Evolutionary conservation across 1,140 invertebrate genomes (phyloP).

Genomic region (Panagrolaimus sp.): DNA sequence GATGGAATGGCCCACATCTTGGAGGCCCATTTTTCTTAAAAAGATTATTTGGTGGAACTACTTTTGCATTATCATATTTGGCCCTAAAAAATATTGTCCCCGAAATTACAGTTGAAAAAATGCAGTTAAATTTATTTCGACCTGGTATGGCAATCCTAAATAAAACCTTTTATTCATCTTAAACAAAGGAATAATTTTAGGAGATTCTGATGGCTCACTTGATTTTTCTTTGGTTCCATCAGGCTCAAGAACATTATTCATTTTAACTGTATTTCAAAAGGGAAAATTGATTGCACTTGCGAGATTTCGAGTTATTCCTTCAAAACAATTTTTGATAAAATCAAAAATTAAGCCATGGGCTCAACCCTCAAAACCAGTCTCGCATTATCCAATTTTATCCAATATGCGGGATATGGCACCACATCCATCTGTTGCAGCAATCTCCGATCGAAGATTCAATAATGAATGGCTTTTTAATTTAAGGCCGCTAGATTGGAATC

Average conservation of each 20-base stretch:
- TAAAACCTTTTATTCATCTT: background rate
- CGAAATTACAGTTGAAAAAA: background rate
- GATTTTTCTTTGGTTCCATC: background rate
- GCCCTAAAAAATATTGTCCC: background rate
- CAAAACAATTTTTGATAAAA: no score
- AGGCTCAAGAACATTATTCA: background rate
- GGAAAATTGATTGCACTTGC: background rate
- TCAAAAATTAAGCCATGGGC: background rate
- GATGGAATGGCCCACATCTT: background rate
- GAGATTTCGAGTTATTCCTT: no score
- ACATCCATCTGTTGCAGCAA: background rate
- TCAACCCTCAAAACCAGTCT: background rate
- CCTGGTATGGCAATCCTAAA: background rate
- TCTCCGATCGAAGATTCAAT: background rate
- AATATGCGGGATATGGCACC: background rate
- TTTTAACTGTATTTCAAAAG: background rate
- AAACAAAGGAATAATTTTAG: background rate
- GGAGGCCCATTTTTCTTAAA: conserved; percentile 6
- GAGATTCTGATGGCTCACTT: background rate
- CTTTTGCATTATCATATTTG: background rate
- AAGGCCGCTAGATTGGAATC: background rate
- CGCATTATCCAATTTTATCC: background rate
- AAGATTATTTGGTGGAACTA: conserved; percentile 1
- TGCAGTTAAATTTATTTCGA: background rate
- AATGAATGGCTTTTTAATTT: conserved; percentile 3